These are phyloP conservation scores for Lordiphosa andalusiaca DNA, from an alignment of 2,888 invertebrate species.

Conservation along the genomic window DNA sequence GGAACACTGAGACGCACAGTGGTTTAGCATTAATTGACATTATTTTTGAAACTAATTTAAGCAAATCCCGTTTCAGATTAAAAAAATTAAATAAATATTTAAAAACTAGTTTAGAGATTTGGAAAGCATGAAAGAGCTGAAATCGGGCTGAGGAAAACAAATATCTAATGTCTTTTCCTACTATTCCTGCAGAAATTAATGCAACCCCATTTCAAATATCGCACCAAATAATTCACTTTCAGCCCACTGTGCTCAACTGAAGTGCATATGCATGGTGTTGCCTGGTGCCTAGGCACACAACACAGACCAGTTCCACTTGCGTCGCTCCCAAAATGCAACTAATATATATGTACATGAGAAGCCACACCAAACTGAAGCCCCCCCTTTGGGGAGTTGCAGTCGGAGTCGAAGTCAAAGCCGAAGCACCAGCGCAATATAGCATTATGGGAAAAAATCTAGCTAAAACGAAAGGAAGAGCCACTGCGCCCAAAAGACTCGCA, in stretches of 20 bases:
- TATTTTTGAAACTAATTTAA: too few relatives aligned
- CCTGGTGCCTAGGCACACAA: slow-evolving; percentile 14
- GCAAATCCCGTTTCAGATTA: too few relatives aligned
- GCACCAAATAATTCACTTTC: too few relatives aligned
- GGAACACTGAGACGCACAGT: slow-evolving; percentile 19
- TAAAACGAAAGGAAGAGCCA: slow-evolving; percentile 80
- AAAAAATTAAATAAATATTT: too few relatives aligned
- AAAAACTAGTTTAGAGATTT: too few relatives aligned
- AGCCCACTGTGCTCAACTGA: slow-evolving; percentile 19
- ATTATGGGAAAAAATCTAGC: slow-evolving; percentile 78
- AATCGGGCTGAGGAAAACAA: too few relatives aligned
- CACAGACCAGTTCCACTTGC: slow-evolving; percentile 74
- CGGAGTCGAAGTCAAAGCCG: slow-evolving; percentile 23
- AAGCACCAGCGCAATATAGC: slow-evolving; percentile 50
- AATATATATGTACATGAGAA: slow-evolving; percentile 46
- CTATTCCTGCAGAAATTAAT: too few relatives aligned
- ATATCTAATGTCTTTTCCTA: too few relatives aligned
- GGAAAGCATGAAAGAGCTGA: too few relatives aligned
- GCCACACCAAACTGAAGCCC: slow-evolving; percentile 32
- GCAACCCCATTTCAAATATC: too few relatives aligned
- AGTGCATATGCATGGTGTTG: slow-evolving; percentile 43
- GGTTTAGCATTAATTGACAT: neutral
- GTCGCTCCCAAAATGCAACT: slow-evolving; percentile 73
- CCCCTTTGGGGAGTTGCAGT: slow-evolving; percentile 9
- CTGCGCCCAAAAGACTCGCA: slow-evolving; percentile 47